Percentiles rank a stretch among this genome's conserved stretches.
These are phyloP conservation scores for Clinocottus analis DNA, from an alignment of 2,113 vertebrate genomes.

Conservation along the genomic window DNA sequence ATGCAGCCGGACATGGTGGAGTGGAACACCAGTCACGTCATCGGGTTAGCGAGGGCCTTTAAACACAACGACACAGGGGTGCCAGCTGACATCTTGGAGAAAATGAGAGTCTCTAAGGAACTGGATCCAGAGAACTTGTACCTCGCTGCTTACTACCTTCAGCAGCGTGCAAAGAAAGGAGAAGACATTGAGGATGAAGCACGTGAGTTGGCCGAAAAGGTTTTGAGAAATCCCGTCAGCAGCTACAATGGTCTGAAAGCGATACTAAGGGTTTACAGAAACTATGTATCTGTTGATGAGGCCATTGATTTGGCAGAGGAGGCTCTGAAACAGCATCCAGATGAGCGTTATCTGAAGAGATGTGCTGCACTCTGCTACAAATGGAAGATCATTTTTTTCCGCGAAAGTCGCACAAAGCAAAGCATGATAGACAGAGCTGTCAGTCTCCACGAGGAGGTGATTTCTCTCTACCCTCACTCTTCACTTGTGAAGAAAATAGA, in stretches of 20 bases:
- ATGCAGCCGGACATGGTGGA: conserved; percentile 62
- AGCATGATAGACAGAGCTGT: background rate
- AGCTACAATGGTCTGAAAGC: conserved; percentile 51
- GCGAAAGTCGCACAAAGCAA: background rate
- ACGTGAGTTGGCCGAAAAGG: background rate
- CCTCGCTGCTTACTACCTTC: conserved; percentile 28
- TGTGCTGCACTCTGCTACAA: conserved; percentile 45
- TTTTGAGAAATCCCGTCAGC: conserved; percentile 49
- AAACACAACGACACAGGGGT: background rate
- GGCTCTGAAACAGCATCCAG: conserved; percentile 50
- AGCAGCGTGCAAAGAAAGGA: background rate
- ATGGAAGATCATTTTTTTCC: conserved; percentile 18
- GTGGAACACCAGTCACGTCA: conserved; percentile 49
- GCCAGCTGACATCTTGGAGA: background rate
- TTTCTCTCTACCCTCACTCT: conserved; percentile 8
- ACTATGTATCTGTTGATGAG: conserved; percentile 2
- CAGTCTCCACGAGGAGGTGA: background rate
- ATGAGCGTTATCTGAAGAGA: conserved; percentile 53
- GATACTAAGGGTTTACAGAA: conserved; percentile 26
- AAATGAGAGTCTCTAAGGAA: conserved; percentile 38
- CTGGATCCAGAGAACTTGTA: conserved; percentile 58
- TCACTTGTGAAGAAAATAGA: background rate
- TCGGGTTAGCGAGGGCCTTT: background rate
- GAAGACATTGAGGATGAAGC: conserved; percentile 6
- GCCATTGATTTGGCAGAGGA: conserved; percentile 46